phyloP scores from a whole-genome alignment of 1,140 invertebrate genomes.

The Polypedilum pembai region DNA sequence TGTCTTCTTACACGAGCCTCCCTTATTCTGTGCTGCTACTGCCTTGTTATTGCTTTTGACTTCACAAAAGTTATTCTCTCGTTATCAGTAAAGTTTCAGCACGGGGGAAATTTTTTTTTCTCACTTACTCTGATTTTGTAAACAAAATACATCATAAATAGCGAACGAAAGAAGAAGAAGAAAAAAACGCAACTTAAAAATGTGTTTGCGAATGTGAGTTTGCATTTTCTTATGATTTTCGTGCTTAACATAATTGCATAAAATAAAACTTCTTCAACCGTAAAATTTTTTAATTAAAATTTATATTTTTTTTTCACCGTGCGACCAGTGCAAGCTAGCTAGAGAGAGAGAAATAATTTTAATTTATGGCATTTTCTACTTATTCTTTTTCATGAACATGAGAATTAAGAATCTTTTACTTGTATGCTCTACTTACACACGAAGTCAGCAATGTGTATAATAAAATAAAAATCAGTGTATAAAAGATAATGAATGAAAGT shows the following conservation, averaged over 20 bases:
- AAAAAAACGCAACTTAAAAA: too few relatives aligned
- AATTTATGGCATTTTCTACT: background rate
- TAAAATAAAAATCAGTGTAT: background rate
- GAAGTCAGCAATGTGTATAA: background rate
- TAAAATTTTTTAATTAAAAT: constrained; percentile 14
- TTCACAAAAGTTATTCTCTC: background rate
- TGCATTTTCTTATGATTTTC: too few relatives aligned
- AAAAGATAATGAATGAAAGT: background rate
- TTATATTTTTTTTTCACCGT: background rate
- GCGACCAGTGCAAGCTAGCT: too few relatives aligned
- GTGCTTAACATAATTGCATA: background rate
- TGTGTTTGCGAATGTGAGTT: too few relatives aligned
- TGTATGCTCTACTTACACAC: too few relatives aligned
- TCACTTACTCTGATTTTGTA: too few relatives aligned
- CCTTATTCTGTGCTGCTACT: background rate
- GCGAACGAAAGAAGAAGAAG: too few relatives aligned
- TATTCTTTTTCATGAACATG: background rate
- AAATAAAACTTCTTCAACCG: background rate
- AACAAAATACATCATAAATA: too few relatives aligned
- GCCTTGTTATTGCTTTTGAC: background rate
- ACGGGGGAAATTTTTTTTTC: background rate
- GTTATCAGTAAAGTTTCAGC: constrained; percentile 5
- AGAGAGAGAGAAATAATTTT: background rate
- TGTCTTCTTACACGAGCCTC: background rate
- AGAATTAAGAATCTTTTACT: too few relatives aligned